phyloP scores from a whole-genome alignment of 2,113 vertebrate species.

The Ancistrus triradiatus region DNA sequence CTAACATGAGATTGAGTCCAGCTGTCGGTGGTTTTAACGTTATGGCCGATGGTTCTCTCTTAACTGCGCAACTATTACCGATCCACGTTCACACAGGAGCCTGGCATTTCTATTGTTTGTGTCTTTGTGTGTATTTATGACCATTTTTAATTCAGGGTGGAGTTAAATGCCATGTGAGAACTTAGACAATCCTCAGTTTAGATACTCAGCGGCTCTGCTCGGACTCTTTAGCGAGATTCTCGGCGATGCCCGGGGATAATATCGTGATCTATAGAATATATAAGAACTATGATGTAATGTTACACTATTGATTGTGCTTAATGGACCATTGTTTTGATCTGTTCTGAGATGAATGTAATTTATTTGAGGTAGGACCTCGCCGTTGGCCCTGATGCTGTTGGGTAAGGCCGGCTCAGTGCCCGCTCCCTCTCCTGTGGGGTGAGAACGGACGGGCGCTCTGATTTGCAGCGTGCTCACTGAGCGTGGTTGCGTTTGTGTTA shows the following conservation, averaged over 20 bases:
- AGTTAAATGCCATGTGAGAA: slow-evolving; percentile 39
- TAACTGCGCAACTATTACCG: too few relatives aligned
- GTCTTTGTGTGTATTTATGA: slow-evolving; percentile 3
- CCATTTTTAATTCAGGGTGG: slow-evolving; percentile 33
- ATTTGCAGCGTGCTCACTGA: slow-evolving; percentile 5
- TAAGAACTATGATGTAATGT: slow-evolving; percentile 36
- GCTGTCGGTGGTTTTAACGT: too few relatives aligned
- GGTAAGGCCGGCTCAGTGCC: slow-evolving; percentile 23
- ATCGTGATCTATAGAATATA: slow-evolving; percentile 41
- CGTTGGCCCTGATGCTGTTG: slow-evolving; percentile 49
- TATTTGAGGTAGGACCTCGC: slow-evolving; percentile 59
- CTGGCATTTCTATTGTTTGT: slow-evolving; percentile 37
- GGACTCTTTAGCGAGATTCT: slow-evolving; percentile 36
- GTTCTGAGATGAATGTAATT: slow-evolving; percentile 69
- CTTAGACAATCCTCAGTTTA: slow-evolving; percentile 55
- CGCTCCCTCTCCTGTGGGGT: slow-evolving; percentile 1
- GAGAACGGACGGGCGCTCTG: neutral
- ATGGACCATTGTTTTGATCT: slow-evolving; percentile 51
- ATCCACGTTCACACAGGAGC: neutral
- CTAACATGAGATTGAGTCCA: too few relatives aligned
- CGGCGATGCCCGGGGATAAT: slow-evolving; percentile 27
- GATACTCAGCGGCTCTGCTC: slow-evolving; percentile 46
- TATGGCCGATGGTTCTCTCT: too few relatives aligned
- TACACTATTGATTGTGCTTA: slow-evolving; percentile 35
- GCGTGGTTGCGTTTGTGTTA: slow-evolving; percentile 1